A percentile compares a stretch with the other conserved stretches of the same genome.
phyloP scores from a whole-genome alignment of 2,113 vertebrate genomes.

The Xiphophorus couchianus region DNA sequence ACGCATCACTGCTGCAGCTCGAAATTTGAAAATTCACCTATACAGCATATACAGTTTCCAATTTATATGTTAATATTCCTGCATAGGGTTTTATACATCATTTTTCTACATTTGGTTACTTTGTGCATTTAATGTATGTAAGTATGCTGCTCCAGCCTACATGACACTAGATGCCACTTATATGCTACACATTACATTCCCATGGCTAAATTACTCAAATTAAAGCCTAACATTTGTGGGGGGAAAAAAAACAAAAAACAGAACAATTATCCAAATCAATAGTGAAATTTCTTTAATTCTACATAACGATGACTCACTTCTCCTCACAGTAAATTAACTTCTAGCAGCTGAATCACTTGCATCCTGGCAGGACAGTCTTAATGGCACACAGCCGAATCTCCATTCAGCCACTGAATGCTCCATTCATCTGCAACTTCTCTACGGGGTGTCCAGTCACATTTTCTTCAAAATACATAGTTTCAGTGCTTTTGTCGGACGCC shows the following conservation, averaged over 20 bases:
- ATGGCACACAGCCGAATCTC: conserved; percentile 64
- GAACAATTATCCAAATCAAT: conserved; percentile 59
- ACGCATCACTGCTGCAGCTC: conserved; percentile 92
- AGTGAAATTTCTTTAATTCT: conserved; percentile 69
- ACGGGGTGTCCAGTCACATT: conserved; percentile 68
- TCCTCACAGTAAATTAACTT: conserved; percentile 73
- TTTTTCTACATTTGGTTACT: conserved; percentile 93
- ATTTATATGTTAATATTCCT: conserved; percentile 90
- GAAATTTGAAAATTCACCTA: conserved; percentile 90
- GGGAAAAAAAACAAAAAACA: conserved; percentile 16
- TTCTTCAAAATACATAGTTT: conserved; percentile 76
- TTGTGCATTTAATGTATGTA: conserved; percentile 83
- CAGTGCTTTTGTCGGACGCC: conserved; percentile 75
- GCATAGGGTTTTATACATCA: conserved; percentile 92
- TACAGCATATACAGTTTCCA: conserved; percentile 96
- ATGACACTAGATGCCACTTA: conserved; percentile 74
- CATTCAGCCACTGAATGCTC: conserved; percentile 68
- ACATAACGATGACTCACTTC: conserved; percentile 58
- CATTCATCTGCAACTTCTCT: conserved; percentile 60
- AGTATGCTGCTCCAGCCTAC: conserved; percentile 83
- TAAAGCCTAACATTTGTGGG: conserved; percentile 71
- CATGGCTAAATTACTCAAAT: conserved; percentile 77
- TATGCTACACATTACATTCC: conserved; percentile 80
- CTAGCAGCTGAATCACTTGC: conserved; percentile 73
- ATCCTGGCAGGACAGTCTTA: conserved; percentile 64